These are phyloP conservation scores for Ammodytes marinus DNA, from an alignment of 2,113 vertebrate genomes.

Conservation along the genomic window DNA sequence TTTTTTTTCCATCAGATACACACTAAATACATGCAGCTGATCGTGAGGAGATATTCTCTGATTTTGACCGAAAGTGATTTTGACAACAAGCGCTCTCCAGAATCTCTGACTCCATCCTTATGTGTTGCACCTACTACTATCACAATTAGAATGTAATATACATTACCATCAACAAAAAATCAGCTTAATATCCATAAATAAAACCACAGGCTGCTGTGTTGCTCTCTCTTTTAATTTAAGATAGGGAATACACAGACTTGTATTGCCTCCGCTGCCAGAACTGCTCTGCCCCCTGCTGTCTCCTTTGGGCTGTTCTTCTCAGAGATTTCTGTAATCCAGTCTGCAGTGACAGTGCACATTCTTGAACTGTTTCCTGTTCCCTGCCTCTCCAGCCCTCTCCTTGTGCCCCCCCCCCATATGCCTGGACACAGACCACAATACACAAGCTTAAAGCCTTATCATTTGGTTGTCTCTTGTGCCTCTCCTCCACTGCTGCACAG, in stretches of 20 bases:
- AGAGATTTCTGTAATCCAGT: slow-evolving; percentile 31
- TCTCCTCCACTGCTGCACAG: slow-evolving; percentile 17
- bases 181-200: too few species aligned
- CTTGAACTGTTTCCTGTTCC: slow-evolving; percentile 43
- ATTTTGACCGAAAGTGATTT: too few species aligned
- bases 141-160: too few species aligned
- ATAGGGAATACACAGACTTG: slow-evolving; percentile 11
- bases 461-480: neutral
- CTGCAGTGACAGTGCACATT: slow-evolving; percentile 78
- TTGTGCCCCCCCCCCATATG: neutral
- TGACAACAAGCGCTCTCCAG: too few species aligned
- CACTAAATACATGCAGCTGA: too few species aligned
- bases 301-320: slow-evolving; percentile 34
- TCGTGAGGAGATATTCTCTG: too few species aligned
- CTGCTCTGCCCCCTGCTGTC: slow-evolving; percentile 76
- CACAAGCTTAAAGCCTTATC: slow-evolving; percentile 6
- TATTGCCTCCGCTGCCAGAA: slow-evolving; percentile 34
- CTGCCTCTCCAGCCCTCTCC: slow-evolving; percentile 8
- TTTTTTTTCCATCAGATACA: too few species aligned
- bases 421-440: slow-evolving; percentile 3
- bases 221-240: neutral
- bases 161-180: too few species aligned
- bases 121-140: too few species aligned
- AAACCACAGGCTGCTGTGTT: neutral
- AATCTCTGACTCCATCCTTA: too few species aligned